Base-by-base conservation (phyloP, 2,797 vertebrate genomes). In the Sparus aurata region DNA sequence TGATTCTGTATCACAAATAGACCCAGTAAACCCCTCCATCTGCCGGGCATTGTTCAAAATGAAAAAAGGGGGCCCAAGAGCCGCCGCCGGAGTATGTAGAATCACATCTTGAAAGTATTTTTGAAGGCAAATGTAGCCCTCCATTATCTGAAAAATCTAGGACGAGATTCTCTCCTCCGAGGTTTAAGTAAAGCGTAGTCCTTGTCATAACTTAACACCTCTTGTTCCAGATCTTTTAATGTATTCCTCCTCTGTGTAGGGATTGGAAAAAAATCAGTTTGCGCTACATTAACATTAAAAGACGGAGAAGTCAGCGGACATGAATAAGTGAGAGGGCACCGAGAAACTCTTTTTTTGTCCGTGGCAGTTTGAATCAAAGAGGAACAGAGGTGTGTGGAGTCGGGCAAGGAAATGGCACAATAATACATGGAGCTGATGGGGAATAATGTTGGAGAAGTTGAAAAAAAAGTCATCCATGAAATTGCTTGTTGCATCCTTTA, bases 401-500 rank as follows among this genome's bases (percentile, higher is more conserved):
- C 59, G 66, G 27, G 23, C 27, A 65, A 38, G 38, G 49, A 81
- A 77, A 57, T 60, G 55, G 70, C 76, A 77, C 76, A 80, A 81
- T 85, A 89, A 72, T 69, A 77, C 77, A 64, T 16, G 71, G 38
- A 80, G 13, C 72, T 91, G 91, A 90, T 92, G 67, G 80, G 86
- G 80, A 93, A 90, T 92, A 58, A 81, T 92, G 79, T 76, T 88
- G 87, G 79, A 87, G 82, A 93, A 88, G 90, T 92, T 79, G 88
- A 81, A 69, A 91, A 69, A 91, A 90, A 90, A 90, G 81, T 85
- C 91, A 80, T 84, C 82, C 86, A 89, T 84, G 89, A 91, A 91
- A 87, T 93, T 94, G 92, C 91, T 84, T 87, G 82, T 91, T 92
- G 84, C 79, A 88, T 94, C 89, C 89, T 85, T 93, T 91, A 92